A percentile compares a stretch with the other conserved stretches of the same genome.
These are phyloP conservation scores for Tringa solitaria DNA, from an alignment of 2,113 vertebrate genomes.

Conservation along the genomic window DNA sequence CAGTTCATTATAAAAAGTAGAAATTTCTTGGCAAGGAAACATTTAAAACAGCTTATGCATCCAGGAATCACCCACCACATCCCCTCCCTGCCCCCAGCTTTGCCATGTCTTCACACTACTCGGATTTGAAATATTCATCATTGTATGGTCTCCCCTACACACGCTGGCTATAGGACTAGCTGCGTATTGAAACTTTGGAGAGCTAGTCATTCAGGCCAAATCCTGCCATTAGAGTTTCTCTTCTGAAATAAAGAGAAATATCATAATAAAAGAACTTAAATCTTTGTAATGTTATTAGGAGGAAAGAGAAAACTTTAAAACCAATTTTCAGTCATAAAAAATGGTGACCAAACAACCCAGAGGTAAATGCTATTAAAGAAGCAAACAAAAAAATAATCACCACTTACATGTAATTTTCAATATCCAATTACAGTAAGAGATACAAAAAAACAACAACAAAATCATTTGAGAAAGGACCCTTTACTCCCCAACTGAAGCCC, in stretches of 20 bases:
- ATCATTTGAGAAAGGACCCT: neutral
- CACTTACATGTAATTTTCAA: neutral
- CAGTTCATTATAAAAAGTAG: neutral
- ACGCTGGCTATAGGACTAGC: neutral
- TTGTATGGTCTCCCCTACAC: neutral
- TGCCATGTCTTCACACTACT: neutral
- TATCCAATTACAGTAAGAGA: neutral
- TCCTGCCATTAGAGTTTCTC: neutral
- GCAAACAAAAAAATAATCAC: neutral
- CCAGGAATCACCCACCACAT: neutral
- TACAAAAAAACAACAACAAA: neutral
- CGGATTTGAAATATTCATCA: neutral
- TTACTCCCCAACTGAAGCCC: neutral
- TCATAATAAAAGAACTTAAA: neutral
- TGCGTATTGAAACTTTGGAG: neutral
- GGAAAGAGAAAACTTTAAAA: conserved; percentile 32
- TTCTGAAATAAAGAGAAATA: conserved; percentile 15
- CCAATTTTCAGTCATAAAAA: conserved; percentile 7
- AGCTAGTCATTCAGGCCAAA: neutral
- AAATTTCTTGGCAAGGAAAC: neutral
- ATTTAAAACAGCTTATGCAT: neutral
- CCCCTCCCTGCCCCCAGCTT: neutral
- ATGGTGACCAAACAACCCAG: neutral
- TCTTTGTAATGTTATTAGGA: neutral
- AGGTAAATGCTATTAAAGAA: conserved; percentile 21